Conservation (phyloP, 2,113 vertebrate genomes). For the Acrocephalus kingi region DNA sequence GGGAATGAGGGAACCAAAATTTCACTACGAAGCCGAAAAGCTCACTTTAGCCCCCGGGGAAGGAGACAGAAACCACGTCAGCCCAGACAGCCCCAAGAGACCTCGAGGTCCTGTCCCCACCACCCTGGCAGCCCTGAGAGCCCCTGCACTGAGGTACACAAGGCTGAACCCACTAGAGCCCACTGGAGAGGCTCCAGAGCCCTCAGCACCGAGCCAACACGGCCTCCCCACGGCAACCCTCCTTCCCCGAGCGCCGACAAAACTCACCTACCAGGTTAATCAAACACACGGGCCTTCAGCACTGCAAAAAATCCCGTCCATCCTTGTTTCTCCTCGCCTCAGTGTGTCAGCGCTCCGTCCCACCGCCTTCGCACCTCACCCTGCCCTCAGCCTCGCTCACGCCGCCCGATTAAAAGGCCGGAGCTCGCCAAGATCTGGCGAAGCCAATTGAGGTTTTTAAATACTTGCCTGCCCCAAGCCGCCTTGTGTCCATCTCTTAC, state of each 20-base stretch:
- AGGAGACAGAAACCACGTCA: neutral
- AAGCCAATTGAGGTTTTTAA: fast-evolving
- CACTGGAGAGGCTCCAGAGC: fast-evolving
- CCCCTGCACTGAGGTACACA: fast-evolving
- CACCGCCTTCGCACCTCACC: neutral
- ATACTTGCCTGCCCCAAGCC: too few relatives aligned
- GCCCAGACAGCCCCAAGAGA: too few relatives aligned
- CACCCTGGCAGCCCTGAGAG: neutral
- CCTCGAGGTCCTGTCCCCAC: too few relatives aligned
- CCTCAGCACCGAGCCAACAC: fast-evolving
- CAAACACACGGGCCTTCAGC: neutral
- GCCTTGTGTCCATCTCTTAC: too few relatives aligned
- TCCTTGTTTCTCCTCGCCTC: neutral
- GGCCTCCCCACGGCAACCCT: neutral
- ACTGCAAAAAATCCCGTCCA: fast-evolving
- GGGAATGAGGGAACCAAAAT: fast-evolving
- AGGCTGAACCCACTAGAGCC: neutral
- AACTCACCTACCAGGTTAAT: neutral
- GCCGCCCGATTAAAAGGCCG: fast-evolving
- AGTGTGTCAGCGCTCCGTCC: neutral
- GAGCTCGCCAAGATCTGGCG: too few relatives aligned
- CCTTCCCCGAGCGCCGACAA: fast-evolving
- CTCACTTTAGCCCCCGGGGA: fast-evolving
- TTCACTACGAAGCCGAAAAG: neutral
- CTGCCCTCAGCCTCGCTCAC: neutral